Evolutionary conservation across 2,113 vertebrate species (phyloP).

Genomic region (Scalopus aquaticus): DNA sequence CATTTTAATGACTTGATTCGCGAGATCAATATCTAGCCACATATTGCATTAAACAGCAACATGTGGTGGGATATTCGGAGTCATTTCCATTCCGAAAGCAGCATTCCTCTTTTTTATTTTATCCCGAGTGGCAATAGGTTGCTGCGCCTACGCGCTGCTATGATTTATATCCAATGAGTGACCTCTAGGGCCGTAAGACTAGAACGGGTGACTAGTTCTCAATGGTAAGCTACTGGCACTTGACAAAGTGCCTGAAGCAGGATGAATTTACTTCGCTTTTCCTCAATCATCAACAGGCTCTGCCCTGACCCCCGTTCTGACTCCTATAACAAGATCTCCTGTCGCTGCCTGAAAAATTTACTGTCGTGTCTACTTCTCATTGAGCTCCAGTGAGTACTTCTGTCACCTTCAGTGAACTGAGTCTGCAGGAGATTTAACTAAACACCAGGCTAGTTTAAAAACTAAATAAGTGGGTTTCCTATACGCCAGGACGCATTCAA

Average conservation of each 20-base stretch:
- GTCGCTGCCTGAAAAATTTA: constrained; percentile 98
- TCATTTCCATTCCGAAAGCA: constrained; percentile 87
- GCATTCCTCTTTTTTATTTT: constrained; percentile 89
- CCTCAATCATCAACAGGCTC: constrained; percentile 99
- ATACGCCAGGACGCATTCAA: constrained; percentile 35
- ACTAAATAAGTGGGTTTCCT: constrained; percentile 75
- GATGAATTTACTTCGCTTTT: constrained; percentile 99
- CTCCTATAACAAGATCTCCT: constrained; percentile 99
- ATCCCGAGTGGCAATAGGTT: constrained; percentile 90
- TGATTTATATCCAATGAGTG: constrained; percentile 97
- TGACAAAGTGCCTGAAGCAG: constrained; percentile 99
- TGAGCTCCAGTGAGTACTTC: constrained; percentile 95
- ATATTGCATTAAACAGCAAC: constrained; percentile 88
- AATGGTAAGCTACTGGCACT: constrained; percentile 99
- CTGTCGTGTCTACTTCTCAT: constrained; percentile 96
- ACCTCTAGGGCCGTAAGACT: constrained; percentile 98
- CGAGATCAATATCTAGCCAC: constrained; percentile 86
- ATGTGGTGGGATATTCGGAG: constrained; percentile 85
- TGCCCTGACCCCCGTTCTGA: constrained; percentile 99
- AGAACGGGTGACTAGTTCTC: constrained; percentile 99
- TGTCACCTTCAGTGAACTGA: constrained; percentile 96
- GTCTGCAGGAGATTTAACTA: constrained; percentile 86
- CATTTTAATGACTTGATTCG: constrained; percentile 91
- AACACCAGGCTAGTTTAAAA: constrained; percentile 84
- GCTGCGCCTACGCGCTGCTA: constrained; percentile 88